These are phyloP conservation scores for Drosophila dives DNA, from an alignment of 2,888 invertebrate genomes.

Conservation along the genomic window DNA sequence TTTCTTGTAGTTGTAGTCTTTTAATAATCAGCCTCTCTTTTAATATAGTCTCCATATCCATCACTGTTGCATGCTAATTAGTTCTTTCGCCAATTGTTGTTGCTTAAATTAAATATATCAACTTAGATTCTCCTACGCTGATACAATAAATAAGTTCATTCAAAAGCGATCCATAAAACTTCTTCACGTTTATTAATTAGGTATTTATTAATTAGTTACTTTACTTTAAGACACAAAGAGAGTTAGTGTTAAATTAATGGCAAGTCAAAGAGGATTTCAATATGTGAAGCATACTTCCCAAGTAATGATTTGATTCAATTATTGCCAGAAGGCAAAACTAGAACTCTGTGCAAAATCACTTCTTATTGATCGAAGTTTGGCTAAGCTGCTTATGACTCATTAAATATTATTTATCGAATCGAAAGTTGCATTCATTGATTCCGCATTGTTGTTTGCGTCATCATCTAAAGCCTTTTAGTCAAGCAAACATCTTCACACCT, in stretches of 20 bases:
- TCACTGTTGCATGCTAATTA: background rate
- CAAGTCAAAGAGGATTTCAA: background rate
- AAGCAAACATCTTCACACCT: background rate
- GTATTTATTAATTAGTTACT: background rate
- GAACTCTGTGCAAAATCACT: background rate
- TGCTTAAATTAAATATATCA: background rate
- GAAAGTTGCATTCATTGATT: background rate
- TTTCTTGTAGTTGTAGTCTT: background rate
- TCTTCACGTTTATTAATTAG: background rate
- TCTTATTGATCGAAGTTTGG: background rate
- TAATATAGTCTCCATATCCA: background rate
- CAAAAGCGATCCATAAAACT: background rate
- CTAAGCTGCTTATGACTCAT: background rate
- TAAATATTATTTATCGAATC: background rate
- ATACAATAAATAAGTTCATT: background rate
- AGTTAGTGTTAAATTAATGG: background rate
- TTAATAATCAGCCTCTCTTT: background rate
- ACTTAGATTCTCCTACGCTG: background rate
- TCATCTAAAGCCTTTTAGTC: background rate
- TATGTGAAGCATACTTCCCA: background rate
- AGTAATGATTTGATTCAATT: background rate
- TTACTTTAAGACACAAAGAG: background rate
- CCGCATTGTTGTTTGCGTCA: slow-evolving; percentile 3
- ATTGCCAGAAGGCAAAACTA: background rate
- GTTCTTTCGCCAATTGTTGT: background rate